Evolutionary conservation across 2,113 vertebrate species (phyloP).

Genomic region (Thinocorus orbignyianus): DNA sequence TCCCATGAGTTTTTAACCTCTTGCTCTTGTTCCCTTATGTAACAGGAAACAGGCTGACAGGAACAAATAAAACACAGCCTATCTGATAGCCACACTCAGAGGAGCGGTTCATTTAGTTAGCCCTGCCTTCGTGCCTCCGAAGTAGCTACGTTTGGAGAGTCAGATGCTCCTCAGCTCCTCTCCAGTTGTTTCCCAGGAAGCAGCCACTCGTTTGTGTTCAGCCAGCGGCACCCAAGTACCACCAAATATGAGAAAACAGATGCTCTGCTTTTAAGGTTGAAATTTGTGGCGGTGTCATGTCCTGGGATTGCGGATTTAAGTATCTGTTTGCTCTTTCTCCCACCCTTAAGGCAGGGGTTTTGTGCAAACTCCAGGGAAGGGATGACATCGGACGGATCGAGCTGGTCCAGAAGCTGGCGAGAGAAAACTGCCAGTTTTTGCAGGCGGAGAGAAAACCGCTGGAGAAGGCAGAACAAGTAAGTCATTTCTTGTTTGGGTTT

Average conservation of each 20-base stretch:
- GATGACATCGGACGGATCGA: conserved; percentile 89
- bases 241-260: conserved; percentile 55
- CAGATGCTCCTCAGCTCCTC: background rate
- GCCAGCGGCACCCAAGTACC: background rate
- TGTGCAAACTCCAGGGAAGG: conserved; percentile 87
- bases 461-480: conserved; percentile 85
- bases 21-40: conserved; percentile 83
- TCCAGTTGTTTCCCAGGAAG: background rate
- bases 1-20: conserved; percentile 91
- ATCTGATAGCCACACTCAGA: conserved; percentile 71
- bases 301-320: conserved; percentile 95
- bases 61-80: conserved; percentile 79
- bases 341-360: conserved; percentile 86
- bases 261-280: conserved; percentile 63
- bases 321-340: conserved; percentile 91
- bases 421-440: conserved; percentile 87
- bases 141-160: conserved; percentile 33
- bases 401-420: conserved; percentile 90
- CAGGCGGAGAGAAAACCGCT: conserved; percentile 81
- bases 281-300: conserved; percentile 76
- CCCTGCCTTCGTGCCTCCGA: conserved; percentile 51
- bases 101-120: conserved; percentile 65
- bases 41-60: conserved; percentile 87
- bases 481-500: conserved; percentile 56
- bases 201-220: background rate